phyloP scores from a whole-genome alignment of 1,140 invertebrate genomes.

The Arctopsyche grandis region DNA sequence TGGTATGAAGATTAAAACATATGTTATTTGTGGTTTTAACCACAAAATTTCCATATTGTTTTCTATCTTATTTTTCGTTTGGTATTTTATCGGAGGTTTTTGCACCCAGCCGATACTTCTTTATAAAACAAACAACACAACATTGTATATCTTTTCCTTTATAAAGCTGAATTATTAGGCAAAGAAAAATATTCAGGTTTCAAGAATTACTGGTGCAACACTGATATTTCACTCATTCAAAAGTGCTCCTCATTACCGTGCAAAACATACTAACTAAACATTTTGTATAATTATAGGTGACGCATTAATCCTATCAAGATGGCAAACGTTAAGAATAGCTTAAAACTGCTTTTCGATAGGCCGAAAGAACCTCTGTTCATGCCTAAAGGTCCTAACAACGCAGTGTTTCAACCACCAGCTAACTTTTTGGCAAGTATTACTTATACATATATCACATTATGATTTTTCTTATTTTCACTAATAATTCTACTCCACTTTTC shows the following conservation, averaged over 20 bases:
- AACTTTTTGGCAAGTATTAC: constrained; percentile 56
- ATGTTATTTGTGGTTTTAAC: too few relatives aligned
- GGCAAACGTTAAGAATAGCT: constrained; percentile 39
- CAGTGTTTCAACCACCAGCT: constrained; percentile 70
- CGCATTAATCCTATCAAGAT: constrained; percentile 8
- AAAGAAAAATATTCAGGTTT: background rate
- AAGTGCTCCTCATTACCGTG: background rate
- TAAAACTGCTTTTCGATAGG: constrained; percentile 73
- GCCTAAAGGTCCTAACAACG: constrained; percentile 68
- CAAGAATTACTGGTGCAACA: background rate
- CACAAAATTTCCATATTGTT: too few relatives aligned
- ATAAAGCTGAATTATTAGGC: background rate
- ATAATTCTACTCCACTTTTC: background rate
- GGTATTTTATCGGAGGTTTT: background rate
- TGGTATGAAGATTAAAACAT: too few relatives aligned
- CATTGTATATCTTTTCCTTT: background rate
- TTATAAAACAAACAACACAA: background rate
- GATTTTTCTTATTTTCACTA: background rate
- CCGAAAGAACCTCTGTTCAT: constrained; percentile 75
- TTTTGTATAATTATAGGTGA: constrained; percentile 1
- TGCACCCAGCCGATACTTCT: background rate
- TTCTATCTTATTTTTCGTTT: too few relatives aligned
- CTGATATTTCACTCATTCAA: background rate
- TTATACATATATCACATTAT: background rate
- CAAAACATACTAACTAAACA: background rate